Evolutionary conservation across 2,888 invertebrate species (phyloP).

Genomic region (Catocala nupta): DNA sequence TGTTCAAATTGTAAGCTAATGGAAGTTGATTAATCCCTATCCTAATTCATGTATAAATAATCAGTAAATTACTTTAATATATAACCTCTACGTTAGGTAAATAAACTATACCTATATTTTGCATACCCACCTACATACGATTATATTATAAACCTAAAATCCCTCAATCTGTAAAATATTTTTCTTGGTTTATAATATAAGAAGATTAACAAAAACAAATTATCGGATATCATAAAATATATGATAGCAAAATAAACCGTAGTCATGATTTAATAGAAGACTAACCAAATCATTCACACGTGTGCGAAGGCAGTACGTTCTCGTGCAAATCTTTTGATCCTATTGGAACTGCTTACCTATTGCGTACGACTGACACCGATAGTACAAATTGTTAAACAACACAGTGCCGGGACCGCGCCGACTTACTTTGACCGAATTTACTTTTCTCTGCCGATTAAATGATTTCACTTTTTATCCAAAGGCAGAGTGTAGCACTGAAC

Average conservation of each 20-base stretch:
- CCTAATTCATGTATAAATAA: too few relatives aligned
- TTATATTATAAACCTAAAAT: not conserved
- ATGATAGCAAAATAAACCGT: conserved; percentile 64
- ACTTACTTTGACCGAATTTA: too few relatives aligned
- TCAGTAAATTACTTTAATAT: too few relatives aligned
- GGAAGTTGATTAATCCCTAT: too few relatives aligned
- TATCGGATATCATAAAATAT: conserved; percentile 60
- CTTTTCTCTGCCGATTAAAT: too few relatives aligned
- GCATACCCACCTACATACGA: too few relatives aligned
- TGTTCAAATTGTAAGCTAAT: too few relatives aligned
- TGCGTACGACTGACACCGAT: conserved; percentile 40
- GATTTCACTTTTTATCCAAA: too few relatives aligned
- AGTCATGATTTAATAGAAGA: conserved; percentile 59
- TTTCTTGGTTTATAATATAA: conserved; percentile 19
- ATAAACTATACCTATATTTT: too few relatives aligned
- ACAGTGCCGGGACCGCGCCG: not conserved
- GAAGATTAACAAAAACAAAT: conserved; percentile 49
- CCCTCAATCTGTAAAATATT: conserved; percentile 23
- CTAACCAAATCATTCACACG: conserved; percentile 58
- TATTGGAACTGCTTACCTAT: conserved; percentile 50
- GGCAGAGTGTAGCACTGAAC: too few relatives aligned
- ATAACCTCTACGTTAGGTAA: too few relatives aligned
- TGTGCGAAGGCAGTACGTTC: conserved; percentile 53
- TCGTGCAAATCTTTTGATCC: conserved; percentile 65
- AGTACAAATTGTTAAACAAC: not conserved